Evolutionary conservation across 1,140 invertebrate genomes (phyloP), one percentile per base, ranked within the genome.

Genomic region (Melipona quadrifasciata): DNA sequence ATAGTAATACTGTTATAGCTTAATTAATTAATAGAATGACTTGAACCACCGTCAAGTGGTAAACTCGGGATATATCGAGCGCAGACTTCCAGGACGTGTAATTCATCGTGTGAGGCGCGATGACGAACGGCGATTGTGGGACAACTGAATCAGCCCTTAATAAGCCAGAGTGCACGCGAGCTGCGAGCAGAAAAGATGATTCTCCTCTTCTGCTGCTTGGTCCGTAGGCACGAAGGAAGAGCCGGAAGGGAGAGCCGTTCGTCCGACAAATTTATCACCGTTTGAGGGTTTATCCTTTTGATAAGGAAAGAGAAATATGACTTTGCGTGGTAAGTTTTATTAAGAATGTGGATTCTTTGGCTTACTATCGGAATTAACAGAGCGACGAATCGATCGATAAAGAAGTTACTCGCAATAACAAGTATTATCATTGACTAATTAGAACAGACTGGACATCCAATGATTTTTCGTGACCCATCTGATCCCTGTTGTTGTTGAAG

Each of bases 131-230:
- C 87, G 91, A 85, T 90, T 88, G 88, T 82, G 89, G 89, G 89
- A 91, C 82, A 86, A 80, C 84, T 31, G 14, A 84, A 87, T 90
- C 86, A 89, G 84, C 90, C 89, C 92, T 93, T 93, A 93, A 93
- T 93, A 93, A 93, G 92, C 91, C 90, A 93, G 93, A 93, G 92
- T 93, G 93, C 92, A 93, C 92, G 92, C 91, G 93, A 92, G 89
- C 82, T 85, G 91, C 86, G 88, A 92, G 90, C 92, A 91, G 92
- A 93, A 78, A 77, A 89, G 80, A 84, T 24, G 53, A 16, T 27
- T 67, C 72, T 55, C 55, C 64, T 72, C 27, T 39, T 19, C 10
- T 47, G 27, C 24, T n/a, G 3, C 58, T 11, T 27, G 72, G 34
- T 11, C 17, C 8, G 51, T 47, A 53, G 27, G 53, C 1, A 5